Evolutionary conservation across 2,113 vertebrate genomes (phyloP), one percentile per base, ranked within the genome.

Genomic region (Dromiciops gliroides): DNA sequence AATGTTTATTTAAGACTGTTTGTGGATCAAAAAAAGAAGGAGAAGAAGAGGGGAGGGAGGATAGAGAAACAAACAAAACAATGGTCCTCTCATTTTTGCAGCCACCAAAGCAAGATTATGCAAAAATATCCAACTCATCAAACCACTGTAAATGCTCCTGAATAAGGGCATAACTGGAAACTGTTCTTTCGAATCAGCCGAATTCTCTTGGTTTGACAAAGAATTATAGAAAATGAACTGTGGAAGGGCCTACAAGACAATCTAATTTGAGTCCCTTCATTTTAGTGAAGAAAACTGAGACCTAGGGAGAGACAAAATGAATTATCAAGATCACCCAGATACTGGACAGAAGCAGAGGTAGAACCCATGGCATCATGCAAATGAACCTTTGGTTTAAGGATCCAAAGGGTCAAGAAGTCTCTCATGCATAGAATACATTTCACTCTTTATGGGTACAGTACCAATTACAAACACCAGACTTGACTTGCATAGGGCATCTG

Each of bases 11-110:
- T 94, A 98, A 98, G 93, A n/a, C 92, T 0, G 3, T 90, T 93
- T 94, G 50, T 51, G 48, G n/a, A 96, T 47, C 75, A 90, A 97
- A 95, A 97, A 2, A 96, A 96, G 96, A 97, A 52, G 51, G 24
- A 48, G 28, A 75, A 75, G 67, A 83, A 51, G 44, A 93, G 50
- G 90, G 25, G 0, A 49, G 51, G 14, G 0, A 91, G 93, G 92
- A 95, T 50, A 44, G 50, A 91, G 1, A 92, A 89, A 96, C 48
- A 60, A 0, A 0, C 0, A 89, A n/a, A 23, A 37, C 1, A 44
- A 44, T 83, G n/a, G 37, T 83, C 89, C 28, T 1, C 88, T 97
- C 93, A 96, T 93, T 97, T 98, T 98, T 94, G 97, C 93, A 97
- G 95, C 88, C 51, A 93, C 37, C 89, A 95, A 75, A 96, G 48